Percentiles rank a stretch among this genome's conserved stretches.
These are phyloP conservation scores for Lepidostoma basale DNA, from an alignment of 1,140 invertebrate species.

Conservation along the genomic window DNA sequence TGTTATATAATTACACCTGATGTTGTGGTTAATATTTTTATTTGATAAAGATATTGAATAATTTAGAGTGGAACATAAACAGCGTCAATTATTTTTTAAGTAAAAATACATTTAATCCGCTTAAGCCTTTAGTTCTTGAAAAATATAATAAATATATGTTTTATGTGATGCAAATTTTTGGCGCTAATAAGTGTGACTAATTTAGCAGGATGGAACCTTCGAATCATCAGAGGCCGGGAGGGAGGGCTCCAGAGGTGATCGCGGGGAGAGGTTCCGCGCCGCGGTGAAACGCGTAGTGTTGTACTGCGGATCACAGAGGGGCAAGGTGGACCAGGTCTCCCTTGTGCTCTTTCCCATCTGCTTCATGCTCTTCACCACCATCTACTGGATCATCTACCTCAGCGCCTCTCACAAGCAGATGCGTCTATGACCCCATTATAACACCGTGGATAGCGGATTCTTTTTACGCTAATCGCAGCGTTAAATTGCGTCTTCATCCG, in stretches of 20 bases:
- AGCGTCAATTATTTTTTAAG: too few relatives aligned
- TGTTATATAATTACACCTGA: too few relatives aligned
- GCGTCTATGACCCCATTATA: slow-evolving; percentile 43
- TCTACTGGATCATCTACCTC: slow-evolving; percentile 74
- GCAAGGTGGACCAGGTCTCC: slow-evolving; percentile 63
- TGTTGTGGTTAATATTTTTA: too few relatives aligned
- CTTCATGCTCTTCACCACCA: slow-evolving; percentile 69
- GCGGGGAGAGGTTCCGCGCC: slow-evolving; percentile 52
- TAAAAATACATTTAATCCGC: too few relatives aligned
- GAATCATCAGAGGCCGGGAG: slow-evolving; percentile 51
- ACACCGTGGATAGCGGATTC: slow-evolving; percentile 15
- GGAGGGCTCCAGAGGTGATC: slow-evolving; percentile 46
- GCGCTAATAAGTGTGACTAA: too few relatives aligned
- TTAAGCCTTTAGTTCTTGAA: too few relatives aligned
- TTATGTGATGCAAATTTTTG: too few relatives aligned
- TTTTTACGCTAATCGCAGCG: slow-evolving; percentile 32
- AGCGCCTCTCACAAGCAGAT: slow-evolving; percentile 57
- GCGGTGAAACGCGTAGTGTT: slow-evolving; percentile 60
- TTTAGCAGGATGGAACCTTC: slow-evolving; percentile 51
- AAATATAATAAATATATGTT: too few relatives aligned
- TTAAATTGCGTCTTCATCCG: too few relatives aligned
- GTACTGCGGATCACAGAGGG: slow-evolving; percentile 64
- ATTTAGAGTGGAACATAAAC: too few relatives aligned
- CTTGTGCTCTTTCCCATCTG: slow-evolving; percentile 72
- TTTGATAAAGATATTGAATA: too few relatives aligned